Percentiles rank a stretch among this genome's conserved stretches.
Conservation (phyloP, 2,888 invertebrate species). For the Drosophila prolongata region DNA sequence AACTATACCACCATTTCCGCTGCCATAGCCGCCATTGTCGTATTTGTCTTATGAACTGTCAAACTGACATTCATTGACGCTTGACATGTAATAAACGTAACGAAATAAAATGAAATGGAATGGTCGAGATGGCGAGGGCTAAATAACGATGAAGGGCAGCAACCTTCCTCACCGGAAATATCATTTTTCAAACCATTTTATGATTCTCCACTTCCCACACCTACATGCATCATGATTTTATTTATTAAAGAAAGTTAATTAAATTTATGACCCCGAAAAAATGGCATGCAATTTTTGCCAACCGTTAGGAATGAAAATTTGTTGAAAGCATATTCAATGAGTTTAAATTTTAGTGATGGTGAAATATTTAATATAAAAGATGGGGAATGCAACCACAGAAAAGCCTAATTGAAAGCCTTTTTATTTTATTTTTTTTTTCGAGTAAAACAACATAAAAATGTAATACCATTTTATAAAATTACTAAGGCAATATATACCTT, state of each 20-base stretch:
- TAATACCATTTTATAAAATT: too few species aligned
- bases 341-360: neutral
- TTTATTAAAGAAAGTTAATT: slow-evolving; percentile 43
- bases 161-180: slow-evolving; percentile 27
- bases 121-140: slow-evolving; percentile 35
- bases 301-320: neutral
- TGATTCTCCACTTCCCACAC: slow-evolving; percentile 8
- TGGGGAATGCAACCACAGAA: neutral
- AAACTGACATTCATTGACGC: slow-evolving; percentile 73
- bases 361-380: neutral
- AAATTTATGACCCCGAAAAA: slow-evolving; percentile 23
- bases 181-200: slow-evolving; percentile 51
- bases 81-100: slow-evolving; percentile 70
- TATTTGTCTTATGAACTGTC: slow-evolving; percentile 75
- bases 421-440: too few species aligned
- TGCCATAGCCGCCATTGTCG: slow-evolving; percentile 49
- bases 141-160: neutral
- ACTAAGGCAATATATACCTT: too few species aligned
- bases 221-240: slow-evolving; percentile 31
- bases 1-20: slow-evolving; percentile 17
- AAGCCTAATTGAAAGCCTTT: neutral
- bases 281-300: neutral
- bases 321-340: slow-evolving; percentile 1
- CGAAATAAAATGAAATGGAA: slow-evolving; percentile 35
- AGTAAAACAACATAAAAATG: too few species aligned